These are phyloP conservation scores for Pseudococcus viburni DNA, from an alignment of 2,888 invertebrate species.

Conservation along the genomic window DNA sequence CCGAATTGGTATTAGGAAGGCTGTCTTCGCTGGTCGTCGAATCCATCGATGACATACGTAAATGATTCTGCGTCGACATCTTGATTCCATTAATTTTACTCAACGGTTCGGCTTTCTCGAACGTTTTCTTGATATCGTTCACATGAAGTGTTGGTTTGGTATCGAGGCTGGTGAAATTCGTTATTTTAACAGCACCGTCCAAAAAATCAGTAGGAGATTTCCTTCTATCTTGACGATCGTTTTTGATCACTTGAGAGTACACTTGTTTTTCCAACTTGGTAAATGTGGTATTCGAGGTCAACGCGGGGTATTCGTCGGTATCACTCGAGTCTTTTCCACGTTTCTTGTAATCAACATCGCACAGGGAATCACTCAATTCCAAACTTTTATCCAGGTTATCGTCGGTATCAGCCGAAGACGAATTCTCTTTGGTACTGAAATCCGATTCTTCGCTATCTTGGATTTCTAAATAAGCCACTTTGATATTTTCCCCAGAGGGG, in stretches of 20 bases:
- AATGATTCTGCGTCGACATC: slow-evolving; percentile 70
- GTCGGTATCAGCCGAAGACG: slow-evolving; percentile 61
- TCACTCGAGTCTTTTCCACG: not conserved
- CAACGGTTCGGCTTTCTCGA: slow-evolving; percentile 72
- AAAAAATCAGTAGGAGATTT: not conserved
- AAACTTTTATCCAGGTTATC: slow-evolving; percentile 59
- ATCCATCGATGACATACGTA: slow-evolving; percentile 75
- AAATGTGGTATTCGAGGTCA: not conserved
- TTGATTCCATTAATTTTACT: slow-evolving; percentile 60
- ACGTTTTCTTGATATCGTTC: slow-evolving; percentile 76
- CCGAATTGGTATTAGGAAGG: slow-evolving; percentile 69
- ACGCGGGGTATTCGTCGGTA: not conserved
- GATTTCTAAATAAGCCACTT: slow-evolving; percentile 58
- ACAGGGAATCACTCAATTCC: slow-evolving; percentile 59
- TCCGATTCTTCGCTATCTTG: slow-evolving; percentile 57
- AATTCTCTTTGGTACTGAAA: slow-evolving; percentile 55
- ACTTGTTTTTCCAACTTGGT: slow-evolving; percentile 46
- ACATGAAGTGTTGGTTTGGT: slow-evolving; percentile 70
- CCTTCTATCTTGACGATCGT: not conserved
- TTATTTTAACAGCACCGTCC: not conserved
- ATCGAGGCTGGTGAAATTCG: not conserved
- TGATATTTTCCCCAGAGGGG: slow-evolving; percentile 15
- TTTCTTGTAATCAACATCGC: slow-evolving; percentile 41
- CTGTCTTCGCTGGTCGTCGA: slow-evolving; percentile 74
- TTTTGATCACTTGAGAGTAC: slow-evolving; percentile 26